Base-by-base conservation (phyloP, 2,797 vertebrate species). In the Heterohyrax brucei region DNA sequence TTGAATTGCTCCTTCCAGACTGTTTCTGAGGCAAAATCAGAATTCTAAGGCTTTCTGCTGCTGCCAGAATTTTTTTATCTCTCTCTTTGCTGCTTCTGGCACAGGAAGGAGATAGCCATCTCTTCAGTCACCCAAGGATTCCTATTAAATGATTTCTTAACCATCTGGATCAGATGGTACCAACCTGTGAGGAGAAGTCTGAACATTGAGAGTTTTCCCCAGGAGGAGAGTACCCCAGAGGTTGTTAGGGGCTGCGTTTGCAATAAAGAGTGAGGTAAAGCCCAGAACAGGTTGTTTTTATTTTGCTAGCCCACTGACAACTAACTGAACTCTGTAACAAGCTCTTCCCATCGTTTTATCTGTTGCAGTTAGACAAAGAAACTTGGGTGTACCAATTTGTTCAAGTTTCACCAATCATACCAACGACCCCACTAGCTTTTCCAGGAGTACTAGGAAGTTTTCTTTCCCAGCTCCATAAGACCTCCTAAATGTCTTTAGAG, bases 261-360 rank as follows among this genome's bases (percentile, higher is more conserved):
- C 78, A 44, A 85, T 93, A 88, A 96, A 95, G 72, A 97, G 94
- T 97, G 95, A 94, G 78, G 84, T 75, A 70, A 97, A 97, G 97
- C 93, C 97, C 96, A 95, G 96, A 92, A 91, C 88, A 19, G 80
- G 95, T 96, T 97, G 97, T 94, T 96, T 93, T 97, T 97, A 95
- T 96, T 96, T 96, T 96, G 90, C 80, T 80, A 97, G 95, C 90
- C 94, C 95, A 18, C 81, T 96, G 90, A 18, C 78, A 68, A 85
- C 53, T 85, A 28, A 91, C 59, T 77, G 92, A 72, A 87, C 48
- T 78, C 77, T 80, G 24, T 46, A 87, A 79, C 97, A 93, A 96
- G 61, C 76, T 80, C 76, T 76, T 44, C 62, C 81, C 93, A 94
- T 46, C 7, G 92, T 96, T 96, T 95, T 94, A 93, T 89, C 96